A percentile compares a stretch with the other conserved stretches of the same genome.
These are phyloP conservation scores for Nasonia vitripennis DNA, from an alignment of 1,140 invertebrate species.

Conservation along the genomic window DNA sequence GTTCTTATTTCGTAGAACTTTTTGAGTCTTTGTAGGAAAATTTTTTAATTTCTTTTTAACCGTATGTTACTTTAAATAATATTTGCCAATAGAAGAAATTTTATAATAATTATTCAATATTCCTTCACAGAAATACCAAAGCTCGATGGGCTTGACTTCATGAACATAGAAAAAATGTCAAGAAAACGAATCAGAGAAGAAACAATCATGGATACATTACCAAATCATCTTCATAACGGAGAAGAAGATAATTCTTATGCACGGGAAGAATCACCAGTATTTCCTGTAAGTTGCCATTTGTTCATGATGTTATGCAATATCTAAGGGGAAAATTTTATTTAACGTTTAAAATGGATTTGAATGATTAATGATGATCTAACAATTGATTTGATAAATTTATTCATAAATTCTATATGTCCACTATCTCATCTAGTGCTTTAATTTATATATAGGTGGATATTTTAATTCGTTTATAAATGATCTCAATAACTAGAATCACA, in stretches of 20 bases:
- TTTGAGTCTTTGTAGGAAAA: neutral
- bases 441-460: neutral
- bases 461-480: neutral
- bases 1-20: neutral
- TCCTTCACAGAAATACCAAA: conserved; percentile 35
- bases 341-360: neutral
- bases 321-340: too few relatives aligned
- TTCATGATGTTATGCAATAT: neutral
- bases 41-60: neutral
- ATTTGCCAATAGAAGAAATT: neutral
- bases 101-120: neutral
- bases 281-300: conserved; percentile 59
- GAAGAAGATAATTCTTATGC: conserved; percentile 56
- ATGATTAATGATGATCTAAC: too few relatives aligned
- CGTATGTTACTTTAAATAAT: neutral
- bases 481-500: neutral
- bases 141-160: conserved; percentile 54
- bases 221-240: conserved; percentile 59
- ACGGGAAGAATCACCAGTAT: conserved; percentile 57
- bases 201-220: conserved; percentile 52
- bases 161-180: conserved; percentile 62
- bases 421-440: neutral
- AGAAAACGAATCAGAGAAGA: conserved; percentile 63
- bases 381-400: neutral
- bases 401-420: neutral